Conservation (phyloP, 2,113 vertebrate species). For the Zosterops borbonicus region DNA sequence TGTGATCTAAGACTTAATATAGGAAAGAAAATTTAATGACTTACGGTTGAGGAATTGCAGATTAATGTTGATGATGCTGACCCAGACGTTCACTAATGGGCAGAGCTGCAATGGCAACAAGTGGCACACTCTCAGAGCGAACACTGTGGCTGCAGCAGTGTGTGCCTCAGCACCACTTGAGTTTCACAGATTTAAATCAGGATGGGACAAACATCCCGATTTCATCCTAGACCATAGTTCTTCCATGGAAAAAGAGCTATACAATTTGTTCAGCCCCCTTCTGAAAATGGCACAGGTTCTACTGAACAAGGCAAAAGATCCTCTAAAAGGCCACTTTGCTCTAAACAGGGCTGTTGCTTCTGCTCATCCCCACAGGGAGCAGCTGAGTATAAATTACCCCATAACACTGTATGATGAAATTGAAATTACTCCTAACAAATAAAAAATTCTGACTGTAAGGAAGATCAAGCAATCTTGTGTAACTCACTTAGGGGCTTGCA, state of each 20-base stretch:
- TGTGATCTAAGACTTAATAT: rapidly evolving
- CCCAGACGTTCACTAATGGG: constrained; percentile 28
- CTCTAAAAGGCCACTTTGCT: neutral
- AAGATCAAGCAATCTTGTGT: neutral
- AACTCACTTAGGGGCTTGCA: neutral
- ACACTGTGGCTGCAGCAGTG: rapidly evolving
- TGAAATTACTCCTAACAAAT: neutral
- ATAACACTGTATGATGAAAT: neutral
- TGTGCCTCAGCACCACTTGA: rapidly evolving
- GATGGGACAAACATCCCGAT: neutral
- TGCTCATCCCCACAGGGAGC: neutral
- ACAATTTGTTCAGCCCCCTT: neutral
- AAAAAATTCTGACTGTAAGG: neutral
- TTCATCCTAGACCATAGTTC: neutral
- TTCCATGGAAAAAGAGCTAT: neutral
- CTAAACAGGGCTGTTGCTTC: neutral
- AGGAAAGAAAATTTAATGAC: neutral
- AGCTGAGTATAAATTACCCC: neutral
- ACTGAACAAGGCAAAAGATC: neutral
- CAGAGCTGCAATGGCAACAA: constrained; percentile 50
- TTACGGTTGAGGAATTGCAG: constrained; percentile 46
- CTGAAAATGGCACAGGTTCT: neutral
- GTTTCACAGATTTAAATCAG: neutral
- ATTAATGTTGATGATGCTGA: constrained; percentile 34
- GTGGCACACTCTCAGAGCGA: neutral